Base-by-base conservation (phyloP, 2,888 invertebrate genomes). In the Watsonalla cultraria region DNA sequence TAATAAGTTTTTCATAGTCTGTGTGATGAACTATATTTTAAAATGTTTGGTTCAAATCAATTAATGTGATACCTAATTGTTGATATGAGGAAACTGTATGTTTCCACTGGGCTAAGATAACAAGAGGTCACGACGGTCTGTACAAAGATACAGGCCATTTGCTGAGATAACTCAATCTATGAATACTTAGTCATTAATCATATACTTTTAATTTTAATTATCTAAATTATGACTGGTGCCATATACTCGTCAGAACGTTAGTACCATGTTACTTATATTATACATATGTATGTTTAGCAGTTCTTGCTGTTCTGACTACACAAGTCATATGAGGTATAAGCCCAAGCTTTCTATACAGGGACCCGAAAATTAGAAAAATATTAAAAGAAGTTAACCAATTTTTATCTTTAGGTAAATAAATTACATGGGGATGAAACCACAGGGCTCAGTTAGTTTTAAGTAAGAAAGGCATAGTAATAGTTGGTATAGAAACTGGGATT, bases 71-170 rank as follows among this genome's bases (percentile, higher is more conserved):
- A 42, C 11, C 9, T 42, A 11, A 46, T 48, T 37, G 34, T 62
- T 66, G 76, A 70, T 82, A 77, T 74, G 61, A 84, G 86, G 86
- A 86, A 87, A 82, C 76, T 59, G 77, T 78, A 82, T 80, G 77
- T 79, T 84, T 87, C 83, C 83, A 82, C 72, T 81, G 72, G 76
- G 70, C 79, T 84, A 81, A 84, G 90, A 90, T 90, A 90, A 89
- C 70, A 66, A 58, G 75, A 84, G 90, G 90, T 90, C 88, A 90
- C 78, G 76, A 70, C 70, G 77, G 79, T 65, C 70, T 72, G 76
- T 78, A 80, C 72, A 82, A 84, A 86, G 82, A 84, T 84, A 76
- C 74, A 81, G 90, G 90, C 90, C 90, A 90, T 68, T 76, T 72
- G 65, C 72, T 69, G 67, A 81, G 90, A 90, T 90, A 90, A 89